These are phyloP conservation scores for Steinernema feltiae DNA, from an alignment of 1,140 invertebrate genomes.

Conservation along the genomic window DNA sequence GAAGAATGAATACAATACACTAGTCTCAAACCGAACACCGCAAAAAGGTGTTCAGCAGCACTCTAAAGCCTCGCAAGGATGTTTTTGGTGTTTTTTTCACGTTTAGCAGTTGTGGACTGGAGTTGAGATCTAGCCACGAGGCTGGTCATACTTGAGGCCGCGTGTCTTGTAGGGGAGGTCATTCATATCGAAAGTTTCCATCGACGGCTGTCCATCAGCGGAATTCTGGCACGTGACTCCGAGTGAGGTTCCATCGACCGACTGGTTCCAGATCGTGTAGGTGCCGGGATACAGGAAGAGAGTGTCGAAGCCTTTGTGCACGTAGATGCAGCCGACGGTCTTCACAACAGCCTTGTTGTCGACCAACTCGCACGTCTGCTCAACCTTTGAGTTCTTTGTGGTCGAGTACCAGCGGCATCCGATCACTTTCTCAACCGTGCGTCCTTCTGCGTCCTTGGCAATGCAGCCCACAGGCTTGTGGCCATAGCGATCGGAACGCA, in stretches of 20 bases:
- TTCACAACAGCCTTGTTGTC: constrained; percentile 29
- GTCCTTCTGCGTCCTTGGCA: constrained; percentile 25
- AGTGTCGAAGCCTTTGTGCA: constrained; percentile 35
- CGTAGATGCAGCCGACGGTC: constrained; percentile 38
- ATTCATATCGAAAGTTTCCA: constrained; percentile 28
- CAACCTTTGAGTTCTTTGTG: constrained; percentile 28
- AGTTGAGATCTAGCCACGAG: constrained; percentile 24
- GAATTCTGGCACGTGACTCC: constrained; percentile 33
- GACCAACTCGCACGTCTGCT: constrained; percentile 35
- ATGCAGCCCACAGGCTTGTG: constrained; percentile 35
- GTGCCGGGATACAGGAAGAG: constrained; percentile 33
- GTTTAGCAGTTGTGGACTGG: neutral
- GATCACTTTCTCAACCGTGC: constrained; percentile 33
- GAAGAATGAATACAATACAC: neutral
- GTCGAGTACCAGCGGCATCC: constrained; percentile 37
- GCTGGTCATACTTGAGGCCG: constrained; percentile 31
- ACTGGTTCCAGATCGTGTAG: constrained; percentile 39
- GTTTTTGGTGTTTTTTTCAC: neutral
- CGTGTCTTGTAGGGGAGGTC: constrained; percentile 15
- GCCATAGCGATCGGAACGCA: constrained; percentile 27
- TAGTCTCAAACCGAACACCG: neutral
- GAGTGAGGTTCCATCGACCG: constrained; percentile 20
- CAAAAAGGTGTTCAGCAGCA: neutral
- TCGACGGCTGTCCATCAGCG: constrained; percentile 20
- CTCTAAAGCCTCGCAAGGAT: constrained; percentile 3